Evolutionary conservation across 2,888 invertebrate species (phyloP).

Genomic region (Laspeyria flexula): DNA sequence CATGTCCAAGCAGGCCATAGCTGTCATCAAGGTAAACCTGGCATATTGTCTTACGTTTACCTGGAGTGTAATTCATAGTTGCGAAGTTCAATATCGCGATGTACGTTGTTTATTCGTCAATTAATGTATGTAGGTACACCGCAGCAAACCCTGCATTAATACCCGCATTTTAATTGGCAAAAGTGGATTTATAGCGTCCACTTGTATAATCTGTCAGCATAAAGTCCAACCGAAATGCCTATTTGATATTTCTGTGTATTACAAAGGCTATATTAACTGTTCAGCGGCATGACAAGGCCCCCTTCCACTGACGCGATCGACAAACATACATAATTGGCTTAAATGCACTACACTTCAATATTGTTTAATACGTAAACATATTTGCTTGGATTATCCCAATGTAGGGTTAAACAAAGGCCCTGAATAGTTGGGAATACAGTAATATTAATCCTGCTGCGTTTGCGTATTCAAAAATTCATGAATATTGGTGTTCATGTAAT

Average conservation of each 20-base stretch:
- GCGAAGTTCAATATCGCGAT: too few relatives aligned
- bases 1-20: constrained; percentile 98
- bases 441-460: neutral
- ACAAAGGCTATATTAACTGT: constrained; percentile 1
- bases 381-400: neutral
- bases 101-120: too few relatives aligned
- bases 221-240: neutral
- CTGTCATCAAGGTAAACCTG: constrained; percentile 94
- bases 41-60: neutral
- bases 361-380: neutral
- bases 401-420: neutral
- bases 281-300: constrained; percentile 1
- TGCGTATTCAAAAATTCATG: neutral
- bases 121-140: too few relatives aligned
- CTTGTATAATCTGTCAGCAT: neutral
- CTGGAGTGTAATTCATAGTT: too few relatives aligned
- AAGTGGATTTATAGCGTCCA: constrained; percentile 10
- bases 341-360: constrained; percentile 1
- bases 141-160: neutral
- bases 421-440: neutral
- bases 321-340: constrained; percentile 9
- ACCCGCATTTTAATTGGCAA: constrained; percentile 10
- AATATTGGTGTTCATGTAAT: neutral
- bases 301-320: neutral
- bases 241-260: constrained; percentile 5